Base-by-base conservation (phyloP, 2,888 invertebrate genomes). In the Tanypteryx hageni region DNA sequence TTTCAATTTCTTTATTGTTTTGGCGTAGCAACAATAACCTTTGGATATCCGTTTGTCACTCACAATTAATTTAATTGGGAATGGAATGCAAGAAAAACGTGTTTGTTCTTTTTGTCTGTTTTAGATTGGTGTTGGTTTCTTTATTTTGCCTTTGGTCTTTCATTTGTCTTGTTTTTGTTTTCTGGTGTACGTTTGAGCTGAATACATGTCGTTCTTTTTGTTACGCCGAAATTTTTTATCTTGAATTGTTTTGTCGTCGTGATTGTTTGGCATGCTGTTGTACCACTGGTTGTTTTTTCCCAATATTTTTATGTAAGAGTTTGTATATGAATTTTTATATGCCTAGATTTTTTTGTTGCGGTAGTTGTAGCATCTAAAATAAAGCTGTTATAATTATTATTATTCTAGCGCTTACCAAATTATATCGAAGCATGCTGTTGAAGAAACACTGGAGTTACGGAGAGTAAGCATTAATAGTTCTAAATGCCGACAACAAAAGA, bases 61-160 rank as follows among this genome's bases (percentile, higher is more conserved):
- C 86, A 27, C 27, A 56, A 44, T 83, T 14, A 64, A 18, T 7
- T 64, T 64, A 64, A 64, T 64, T 16, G n/a, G n/a, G n/a, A 64
- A n/a, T 11, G n/a, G n/a, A n/a, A n/a, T n/a, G n/a, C n/a, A n/a
- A n/a, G n/a, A n/a, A n/a, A n/a, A n/a, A n/a, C n/a, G n/a, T n/a
- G n/a, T n/a, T n/a, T n/a, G 68, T 86, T 92, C 82, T 93, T 92
- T 93, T 93, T 44, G 84, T 93, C 94, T 92, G 93, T 86, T 93
- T 93, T 76, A 76, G 76, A 27, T 22, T 11, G 68, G 81, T 92
- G 92, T 92, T 83, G 89, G 84, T 92, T 81, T 93, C 93, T 92
- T 92, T 92, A 18, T 83, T 92, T 31, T 89, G 56, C 92, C 9
- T 13, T 57, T 83, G 8, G 5, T 85, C 64, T 44, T 57, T 84